A percentile compares a stretch with the other conserved stretches of the same genome.
phyloP scores from a whole-genome alignment of 2,888 invertebrate genomes.

The Blomia tropicalis region DNA sequence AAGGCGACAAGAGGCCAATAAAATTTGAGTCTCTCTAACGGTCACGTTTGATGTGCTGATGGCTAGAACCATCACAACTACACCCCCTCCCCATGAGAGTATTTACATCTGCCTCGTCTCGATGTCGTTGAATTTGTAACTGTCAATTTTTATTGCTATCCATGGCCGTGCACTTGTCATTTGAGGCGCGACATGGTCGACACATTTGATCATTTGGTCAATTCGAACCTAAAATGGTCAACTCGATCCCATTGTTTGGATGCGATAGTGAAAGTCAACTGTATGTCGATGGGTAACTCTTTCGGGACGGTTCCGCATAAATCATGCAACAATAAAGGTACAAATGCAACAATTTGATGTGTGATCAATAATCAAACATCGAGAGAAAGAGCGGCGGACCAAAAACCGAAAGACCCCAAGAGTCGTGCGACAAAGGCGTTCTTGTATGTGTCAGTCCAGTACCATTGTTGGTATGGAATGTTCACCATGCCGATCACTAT shows the following conservation, averaged over 20 bases:
- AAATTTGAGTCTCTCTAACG: neutral
- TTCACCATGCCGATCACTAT: no score
- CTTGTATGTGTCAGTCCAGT: neutral
- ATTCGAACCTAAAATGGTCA: neutral
- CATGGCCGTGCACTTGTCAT: neutral
- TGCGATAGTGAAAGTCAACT: no score
- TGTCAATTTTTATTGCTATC: neutral
- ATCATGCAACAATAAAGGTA: no score
- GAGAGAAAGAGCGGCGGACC: no score
- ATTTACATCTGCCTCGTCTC: slow-evolving; percentile 8
- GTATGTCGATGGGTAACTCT: no score
- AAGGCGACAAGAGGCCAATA: neutral
- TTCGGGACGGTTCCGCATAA: no score
- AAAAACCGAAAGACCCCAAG: neutral
- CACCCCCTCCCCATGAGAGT: neutral
- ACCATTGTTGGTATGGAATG: no score
- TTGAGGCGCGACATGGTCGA: neutral
- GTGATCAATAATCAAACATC: no score
- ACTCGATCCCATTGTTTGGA: no score
- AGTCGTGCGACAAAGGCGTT: neutral
- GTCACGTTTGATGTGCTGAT: neutral
- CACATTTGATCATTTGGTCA: neutral
- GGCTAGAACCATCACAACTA: neutral
- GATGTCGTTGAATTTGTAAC: no score
- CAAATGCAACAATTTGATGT: no score